Evolutionary conservation across 30 jellyfish, hydroid and myxozoan genomes (phyloP).

Genomic region (Aurelia coerulea): DNA sequence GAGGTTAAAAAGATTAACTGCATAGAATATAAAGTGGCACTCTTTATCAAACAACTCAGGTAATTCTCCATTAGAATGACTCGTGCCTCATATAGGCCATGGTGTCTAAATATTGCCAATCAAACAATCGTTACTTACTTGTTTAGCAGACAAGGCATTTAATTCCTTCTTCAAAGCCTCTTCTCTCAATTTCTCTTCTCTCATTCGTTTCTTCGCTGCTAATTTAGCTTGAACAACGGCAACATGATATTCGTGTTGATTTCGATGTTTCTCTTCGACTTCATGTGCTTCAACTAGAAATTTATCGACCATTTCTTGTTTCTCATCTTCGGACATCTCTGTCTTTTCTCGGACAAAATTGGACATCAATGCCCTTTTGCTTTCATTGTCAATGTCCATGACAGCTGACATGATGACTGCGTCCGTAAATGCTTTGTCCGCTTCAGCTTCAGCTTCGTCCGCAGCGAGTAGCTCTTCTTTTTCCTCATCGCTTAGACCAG

Average conservation of each 20-base stretch:
- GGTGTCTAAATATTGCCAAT: no score
- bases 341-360: slow-evolving; percentile 33
- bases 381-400: slow-evolving; percentile 44
- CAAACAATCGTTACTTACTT: slow-evolving; percentile 27
- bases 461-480: slow-evolving; percentile 61
- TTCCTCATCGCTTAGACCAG: slow-evolving; percentile 71
- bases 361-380: slow-evolving; percentile 23
- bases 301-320: slow-evolving; percentile 52
- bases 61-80: no score
- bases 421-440: slow-evolving; percentile 41
- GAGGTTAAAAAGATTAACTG: no score
- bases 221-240: slow-evolving; percentile 87
- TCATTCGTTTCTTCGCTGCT: slow-evolving; percentile 84
- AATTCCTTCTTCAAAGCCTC: slow-evolving; percentile 85
- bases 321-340: slow-evolving; percentile 79
- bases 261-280: slow-evolving; percentile 61
- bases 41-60: no score
- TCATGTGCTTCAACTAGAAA: slow-evolving; percentile 65
- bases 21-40: no score
- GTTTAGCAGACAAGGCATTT: slow-evolving; percentile 52
- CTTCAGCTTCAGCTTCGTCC: slow-evolving; percentile 79
- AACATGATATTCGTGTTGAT: slow-evolving; percentile 67
- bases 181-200: slow-evolving; percentile 79
- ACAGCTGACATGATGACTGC: slow-evolving; percentile 70
- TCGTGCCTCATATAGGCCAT: no score